A percentile compares a stretch with the other conserved stretches of the same genome.
Conservation (phyloP, 1,140 invertebrate genomes). For the Drosophila watanabei region DNA sequence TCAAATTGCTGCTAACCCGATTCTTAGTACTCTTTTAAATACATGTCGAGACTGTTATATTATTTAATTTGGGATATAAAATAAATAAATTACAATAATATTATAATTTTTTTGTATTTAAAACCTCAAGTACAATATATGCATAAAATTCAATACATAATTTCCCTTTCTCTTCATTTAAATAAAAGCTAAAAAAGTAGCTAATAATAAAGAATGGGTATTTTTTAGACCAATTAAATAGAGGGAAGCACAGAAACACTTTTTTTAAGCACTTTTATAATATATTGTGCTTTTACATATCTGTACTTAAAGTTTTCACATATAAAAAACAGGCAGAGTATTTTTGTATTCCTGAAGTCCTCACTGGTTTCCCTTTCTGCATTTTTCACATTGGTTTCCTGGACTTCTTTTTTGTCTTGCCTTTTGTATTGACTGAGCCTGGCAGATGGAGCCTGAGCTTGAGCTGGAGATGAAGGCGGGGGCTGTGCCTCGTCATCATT, state of each 20-base stretch:
- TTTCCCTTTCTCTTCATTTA: no score
- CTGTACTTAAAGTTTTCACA: not conserved
- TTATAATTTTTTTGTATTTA: no score
- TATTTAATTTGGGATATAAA: not conserved
- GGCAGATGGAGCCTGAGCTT: constrained; percentile 26
- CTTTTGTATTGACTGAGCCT: constrained; percentile 65
- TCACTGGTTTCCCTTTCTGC: constrained; percentile 42
- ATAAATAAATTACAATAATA: no score
- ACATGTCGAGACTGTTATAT: not conserved
- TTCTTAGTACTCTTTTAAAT: not conserved
- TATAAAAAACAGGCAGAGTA: constrained; percentile 2
- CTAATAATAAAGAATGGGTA: not conserved
- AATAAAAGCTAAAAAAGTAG: not conserved
- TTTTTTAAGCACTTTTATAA: not conserved
- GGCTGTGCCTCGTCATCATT: constrained; percentile 77
- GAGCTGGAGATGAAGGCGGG: constrained; percentile 8
- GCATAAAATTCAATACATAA: no score
- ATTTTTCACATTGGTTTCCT: constrained; percentile 37
- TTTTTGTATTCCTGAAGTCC: not conserved
- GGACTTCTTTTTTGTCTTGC: constrained; percentile 44
- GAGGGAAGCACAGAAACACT: not conserved
- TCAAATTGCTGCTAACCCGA: constrained; percentile 50
- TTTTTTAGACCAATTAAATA: not conserved
- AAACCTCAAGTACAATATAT: no score
- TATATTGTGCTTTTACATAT: not conserved